phyloP scores from a whole-genome alignment of 2,888 invertebrate genomes.

The Arge pagana region DNA sequence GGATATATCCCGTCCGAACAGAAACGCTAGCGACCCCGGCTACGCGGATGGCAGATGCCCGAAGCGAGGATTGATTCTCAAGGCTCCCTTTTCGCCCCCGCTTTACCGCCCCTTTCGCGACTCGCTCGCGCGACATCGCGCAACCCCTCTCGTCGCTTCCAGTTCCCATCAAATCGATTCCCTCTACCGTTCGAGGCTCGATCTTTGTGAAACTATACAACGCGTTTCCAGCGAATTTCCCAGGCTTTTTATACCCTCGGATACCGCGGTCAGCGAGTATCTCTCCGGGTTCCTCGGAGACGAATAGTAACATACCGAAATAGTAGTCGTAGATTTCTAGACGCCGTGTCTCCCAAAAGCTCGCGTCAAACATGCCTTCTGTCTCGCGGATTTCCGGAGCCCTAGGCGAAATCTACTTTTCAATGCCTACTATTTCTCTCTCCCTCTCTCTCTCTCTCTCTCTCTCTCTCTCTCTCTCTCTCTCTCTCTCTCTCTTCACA shows the following conservation, averaged over 20 bases:
- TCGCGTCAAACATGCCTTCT: too few species aligned
- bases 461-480: too few species aligned
- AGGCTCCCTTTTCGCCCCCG: slow-evolving; percentile 13
- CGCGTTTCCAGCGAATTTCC: neutral
- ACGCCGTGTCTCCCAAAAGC: too few species aligned
- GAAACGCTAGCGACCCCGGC: slow-evolving; percentile 17
- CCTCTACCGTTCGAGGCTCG: neutral
- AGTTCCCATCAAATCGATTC: slow-evolving; percentile 15
- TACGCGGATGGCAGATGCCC: slow-evolving; percentile 18
- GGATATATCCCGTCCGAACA: too few species aligned
- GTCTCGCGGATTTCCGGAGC: too few species aligned
- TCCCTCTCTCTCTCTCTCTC: too few species aligned
- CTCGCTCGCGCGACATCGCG: neutral
- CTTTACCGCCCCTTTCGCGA: neutral
- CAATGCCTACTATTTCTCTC: too few species aligned
- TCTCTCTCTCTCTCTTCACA: too few species aligned
- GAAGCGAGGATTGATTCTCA: slow-evolving; percentile 18
- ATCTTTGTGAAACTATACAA: slow-evolving; percentile 9
- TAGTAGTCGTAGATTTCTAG: too few species aligned
- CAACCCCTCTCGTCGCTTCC: slow-evolving; percentile 2
- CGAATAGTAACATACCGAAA: neutral
- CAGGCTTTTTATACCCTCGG: neutral
- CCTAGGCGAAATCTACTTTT: too few species aligned
- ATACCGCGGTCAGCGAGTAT: neutral
- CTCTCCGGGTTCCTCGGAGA: neutral